phyloP scores from a whole-genome alignment of 2,888 invertebrate species.

The Polia nebulosa region DNA sequence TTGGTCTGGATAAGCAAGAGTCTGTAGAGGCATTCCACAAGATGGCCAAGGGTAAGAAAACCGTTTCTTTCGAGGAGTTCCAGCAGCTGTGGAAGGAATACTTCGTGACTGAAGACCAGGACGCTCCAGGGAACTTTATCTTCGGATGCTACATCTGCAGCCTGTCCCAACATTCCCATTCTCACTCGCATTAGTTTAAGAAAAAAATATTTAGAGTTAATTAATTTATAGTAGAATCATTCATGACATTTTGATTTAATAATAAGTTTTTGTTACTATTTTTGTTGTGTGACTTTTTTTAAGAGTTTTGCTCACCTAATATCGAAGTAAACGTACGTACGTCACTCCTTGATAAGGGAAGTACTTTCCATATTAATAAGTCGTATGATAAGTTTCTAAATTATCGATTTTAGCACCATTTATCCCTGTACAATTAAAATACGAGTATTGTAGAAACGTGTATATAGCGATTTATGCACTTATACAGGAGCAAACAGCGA shows the following conservation, averaged over 20 bases:
- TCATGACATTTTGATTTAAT: background rate
- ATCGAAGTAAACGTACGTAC: background rate
- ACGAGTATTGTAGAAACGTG: too few species aligned
- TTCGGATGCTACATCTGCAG: constrained; percentile 87
- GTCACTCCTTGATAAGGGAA: too few species aligned
- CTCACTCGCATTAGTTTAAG: constrained; percentile 54
- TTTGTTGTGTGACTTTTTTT: background rate
- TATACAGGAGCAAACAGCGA: background rate
- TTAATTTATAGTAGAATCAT: constrained; percentile 1
- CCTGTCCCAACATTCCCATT: constrained; percentile 66
- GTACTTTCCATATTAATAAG: background rate
- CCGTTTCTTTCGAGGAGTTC: constrained; percentile 94
- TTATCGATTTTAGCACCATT: background rate
- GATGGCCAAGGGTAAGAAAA: constrained; percentile 94
- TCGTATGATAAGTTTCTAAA: background rate
- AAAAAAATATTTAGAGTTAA: background rate
- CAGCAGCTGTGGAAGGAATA: constrained; percentile 96
- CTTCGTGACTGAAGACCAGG: constrained; percentile 95
- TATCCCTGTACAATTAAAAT: background rate
- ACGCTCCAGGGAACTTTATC: constrained; percentile 96
- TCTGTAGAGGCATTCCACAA: constrained; percentile 95
- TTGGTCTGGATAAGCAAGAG: constrained; percentile 94
- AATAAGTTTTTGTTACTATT: background rate
- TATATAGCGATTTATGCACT: background rate
- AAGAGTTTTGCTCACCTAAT: background rate